Evolutionary conservation across 2,797 vertebrate genomes (phyloP).

Genomic region (Cryptoblepharus egeriae): DNA sequence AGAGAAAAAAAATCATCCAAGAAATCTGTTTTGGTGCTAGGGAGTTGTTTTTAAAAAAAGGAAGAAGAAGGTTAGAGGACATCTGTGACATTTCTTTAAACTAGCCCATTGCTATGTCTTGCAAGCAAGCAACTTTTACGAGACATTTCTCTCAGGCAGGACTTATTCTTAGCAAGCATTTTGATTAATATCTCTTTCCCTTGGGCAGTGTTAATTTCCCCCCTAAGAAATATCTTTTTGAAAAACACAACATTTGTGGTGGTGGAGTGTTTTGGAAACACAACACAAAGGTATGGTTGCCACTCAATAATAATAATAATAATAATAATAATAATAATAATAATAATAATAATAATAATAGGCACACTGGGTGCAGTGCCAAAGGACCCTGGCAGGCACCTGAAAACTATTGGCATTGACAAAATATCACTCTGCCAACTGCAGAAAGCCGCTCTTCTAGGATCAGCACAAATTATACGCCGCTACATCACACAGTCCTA

Average conservation of each 20-base stretch:
- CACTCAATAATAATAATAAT: too few relatives aligned
- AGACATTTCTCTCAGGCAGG: conserved; percentile 51
- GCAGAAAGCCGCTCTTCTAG: too few relatives aligned
- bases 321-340: too few relatives aligned
- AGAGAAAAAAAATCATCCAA: conserved; percentile 69
- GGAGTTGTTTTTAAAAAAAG: neutral
- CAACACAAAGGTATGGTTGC: neutral
- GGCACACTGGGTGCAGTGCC: too few relatives aligned
- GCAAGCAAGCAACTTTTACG: conserved; percentile 53
- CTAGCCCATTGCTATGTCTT: conserved; percentile 73
- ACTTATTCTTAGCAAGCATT: conserved; percentile 62
- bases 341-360: too few relatives aligned
- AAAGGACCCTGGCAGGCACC: too few relatives aligned
- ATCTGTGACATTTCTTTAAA: conserved; percentile 85
- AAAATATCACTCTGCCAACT: too few relatives aligned
- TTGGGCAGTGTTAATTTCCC: neutral
- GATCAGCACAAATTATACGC: too few relatives aligned
- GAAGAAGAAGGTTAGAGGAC: conserved; percentile 71
- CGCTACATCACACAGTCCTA: too few relatives aligned
- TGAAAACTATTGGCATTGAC: too few relatives aligned
- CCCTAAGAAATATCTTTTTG: neutral
- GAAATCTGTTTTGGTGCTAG: conserved; percentile 53
- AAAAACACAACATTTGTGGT: too few relatives aligned
- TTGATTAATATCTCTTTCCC: conserved; percentile 35
- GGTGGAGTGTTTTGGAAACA: neutral